Conservation (phyloP, 2,113 vertebrate species). For the Dasyornis broadbenti region DNA sequence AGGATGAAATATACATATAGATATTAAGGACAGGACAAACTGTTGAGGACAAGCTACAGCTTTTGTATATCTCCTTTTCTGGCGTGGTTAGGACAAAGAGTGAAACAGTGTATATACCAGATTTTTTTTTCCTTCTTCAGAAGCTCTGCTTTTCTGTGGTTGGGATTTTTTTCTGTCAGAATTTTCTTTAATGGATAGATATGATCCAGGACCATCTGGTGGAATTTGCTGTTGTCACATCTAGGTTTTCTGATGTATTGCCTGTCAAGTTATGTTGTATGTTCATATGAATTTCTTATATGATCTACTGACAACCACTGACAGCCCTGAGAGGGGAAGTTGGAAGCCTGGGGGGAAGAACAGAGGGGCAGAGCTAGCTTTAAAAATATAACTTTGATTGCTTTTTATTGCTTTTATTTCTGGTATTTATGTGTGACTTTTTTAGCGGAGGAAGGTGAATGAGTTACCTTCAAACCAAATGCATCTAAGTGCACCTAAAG, state of each 20-base stretch:
- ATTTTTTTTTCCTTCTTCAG: neutral
- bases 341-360: neutral
- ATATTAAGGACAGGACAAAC: neutral
- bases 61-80: neutral
- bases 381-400: neutral
- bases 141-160: neutral
- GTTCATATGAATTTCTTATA: slow-evolving; percentile 37
- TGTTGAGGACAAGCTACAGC: neutral
- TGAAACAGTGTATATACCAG: neutral
- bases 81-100: neutral
- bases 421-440: neutral
- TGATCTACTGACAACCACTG: slow-evolving; percentile 38
- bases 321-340: slow-evolving; percentile 8
- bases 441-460: neutral
- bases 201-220: slow-evolving; percentile 54
- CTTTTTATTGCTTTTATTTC: neutral
- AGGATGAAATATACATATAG: neutral
- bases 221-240: slow-evolving; percentile 37
- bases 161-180: neutral
- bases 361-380: neutral
- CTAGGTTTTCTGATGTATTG: slow-evolving; percentile 60
- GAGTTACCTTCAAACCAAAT: neutral
- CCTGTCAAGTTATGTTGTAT: slow-evolving; percentile 36
- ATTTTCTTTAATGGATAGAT: neutral
- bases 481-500: neutral